Percentiles rank a stretch among this genome's conserved stretches.
These are phyloP conservation scores for Leptopterna dolabrata DNA, from an alignment of 2,888 invertebrate species.

Conservation along the genomic window DNA sequence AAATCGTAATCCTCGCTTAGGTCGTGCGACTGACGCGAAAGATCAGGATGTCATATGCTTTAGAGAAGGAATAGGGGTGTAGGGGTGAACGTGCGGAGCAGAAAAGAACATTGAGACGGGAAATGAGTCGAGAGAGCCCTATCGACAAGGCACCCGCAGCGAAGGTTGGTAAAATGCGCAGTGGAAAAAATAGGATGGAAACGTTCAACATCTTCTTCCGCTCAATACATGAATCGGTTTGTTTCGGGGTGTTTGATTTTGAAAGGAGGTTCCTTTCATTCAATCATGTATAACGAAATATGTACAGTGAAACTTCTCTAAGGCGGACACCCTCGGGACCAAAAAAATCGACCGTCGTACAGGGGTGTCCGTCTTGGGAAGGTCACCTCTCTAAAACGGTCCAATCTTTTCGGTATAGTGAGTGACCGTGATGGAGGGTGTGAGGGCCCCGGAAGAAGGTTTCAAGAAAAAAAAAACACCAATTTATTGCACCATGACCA, in stretches of 20 bases:
- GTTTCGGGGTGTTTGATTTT: neutral
- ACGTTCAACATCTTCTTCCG: neutral
- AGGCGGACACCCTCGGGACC: no score
- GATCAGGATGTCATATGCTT: constrained; percentile 2
- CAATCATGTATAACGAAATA: neutral
- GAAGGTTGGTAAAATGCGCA: neutral
- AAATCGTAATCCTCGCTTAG: neutral
- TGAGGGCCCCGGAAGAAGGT: no score
- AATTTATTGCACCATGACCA: no score
- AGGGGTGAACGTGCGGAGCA: neutral
- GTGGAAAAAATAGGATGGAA: neutral
- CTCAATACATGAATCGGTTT: neutral
- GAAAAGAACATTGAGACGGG: constrained; percentile 3
- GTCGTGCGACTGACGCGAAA: neutral
- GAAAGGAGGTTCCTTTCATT: neutral
- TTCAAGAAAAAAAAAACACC: no score
- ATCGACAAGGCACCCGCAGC: neutral
- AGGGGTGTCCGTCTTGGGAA: no score
- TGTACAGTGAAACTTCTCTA: no score
- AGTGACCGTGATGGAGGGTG: no score
- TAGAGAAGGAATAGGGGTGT: neutral
- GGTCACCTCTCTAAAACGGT: no score
- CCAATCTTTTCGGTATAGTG: no score
- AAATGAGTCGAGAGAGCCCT: constrained; percentile 7
- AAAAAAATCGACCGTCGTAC: no score